Conservation (phyloP, 2,113 vertebrate species). For the Apodemus sylvaticus region DNA sequence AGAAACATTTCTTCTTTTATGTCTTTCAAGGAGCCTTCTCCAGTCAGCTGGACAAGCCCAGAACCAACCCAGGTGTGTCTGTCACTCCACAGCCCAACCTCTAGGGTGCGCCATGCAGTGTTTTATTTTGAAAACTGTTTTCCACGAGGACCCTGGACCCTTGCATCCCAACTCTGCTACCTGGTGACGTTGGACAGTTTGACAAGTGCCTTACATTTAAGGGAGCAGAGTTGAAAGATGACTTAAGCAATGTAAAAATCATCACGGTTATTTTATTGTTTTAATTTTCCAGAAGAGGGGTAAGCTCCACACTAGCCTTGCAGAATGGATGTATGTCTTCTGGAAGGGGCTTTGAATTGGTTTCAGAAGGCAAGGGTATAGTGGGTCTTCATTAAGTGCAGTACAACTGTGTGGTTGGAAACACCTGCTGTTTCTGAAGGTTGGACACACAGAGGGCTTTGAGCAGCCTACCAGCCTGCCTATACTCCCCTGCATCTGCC, state of each 20-base stretch:
- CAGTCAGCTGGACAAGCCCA: not conserved
- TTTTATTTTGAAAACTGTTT: not conserved
- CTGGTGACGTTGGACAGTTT: not conserved
- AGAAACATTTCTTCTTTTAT: not conserved
- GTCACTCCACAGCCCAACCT: not conserved
- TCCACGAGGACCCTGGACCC: no score
- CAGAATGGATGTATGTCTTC: not conserved
- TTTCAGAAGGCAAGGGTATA: not conserved
- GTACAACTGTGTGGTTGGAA: rapidly evolving
- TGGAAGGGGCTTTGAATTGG: not conserved
- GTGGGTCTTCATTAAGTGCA: not conserved
- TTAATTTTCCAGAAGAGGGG: not conserved
- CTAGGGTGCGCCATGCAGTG: not conserved
- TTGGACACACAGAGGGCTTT: rapidly evolving
- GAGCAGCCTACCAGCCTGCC: no score
- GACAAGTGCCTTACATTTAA: not conserved
- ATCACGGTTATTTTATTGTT: not conserved
- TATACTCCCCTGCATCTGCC: no score
- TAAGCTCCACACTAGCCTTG: not conserved
- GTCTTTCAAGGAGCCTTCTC: not conserved
- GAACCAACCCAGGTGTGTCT: not conserved
- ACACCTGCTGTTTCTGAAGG: not conserved
- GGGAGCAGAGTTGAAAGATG: not conserved
- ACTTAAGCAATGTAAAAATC: not conserved
- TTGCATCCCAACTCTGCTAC: rapidly evolving